These are phyloP conservation scores for Eupithecia subumbrata DNA, from an alignment of 2,888 invertebrate species.

Conservation along the genomic window DNA sequence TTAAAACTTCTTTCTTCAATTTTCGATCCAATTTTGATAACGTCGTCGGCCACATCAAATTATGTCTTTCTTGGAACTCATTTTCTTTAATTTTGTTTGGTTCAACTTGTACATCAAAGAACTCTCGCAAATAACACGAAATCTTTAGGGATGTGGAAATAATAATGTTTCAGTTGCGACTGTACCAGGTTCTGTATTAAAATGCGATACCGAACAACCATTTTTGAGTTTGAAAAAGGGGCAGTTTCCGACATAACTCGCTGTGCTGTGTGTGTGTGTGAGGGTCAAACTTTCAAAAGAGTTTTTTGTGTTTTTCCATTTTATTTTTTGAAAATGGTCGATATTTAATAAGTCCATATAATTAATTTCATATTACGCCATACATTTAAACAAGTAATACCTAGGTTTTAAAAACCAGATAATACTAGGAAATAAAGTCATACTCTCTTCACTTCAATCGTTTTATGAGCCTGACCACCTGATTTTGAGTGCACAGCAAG, in stretches of 20 bases:
- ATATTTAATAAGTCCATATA: neutral
- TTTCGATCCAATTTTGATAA: constrained; percentile 10
- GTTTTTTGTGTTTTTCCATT: neutral
- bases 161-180: constrained; percentile 11
- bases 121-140: constrained; percentile 12
- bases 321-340: neutral
- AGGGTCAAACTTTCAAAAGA: neutral
- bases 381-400: neutral
- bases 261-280: neutral
- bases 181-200: neutral
- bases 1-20: constrained; percentile 3
- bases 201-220: neutral
- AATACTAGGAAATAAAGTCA: neutral
- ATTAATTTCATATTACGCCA: neutral
- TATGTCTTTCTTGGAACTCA: constrained; percentile 1
- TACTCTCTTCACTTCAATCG: neutral
- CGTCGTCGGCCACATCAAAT: neutral
- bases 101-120: constrained; percentile 18
- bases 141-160: constrained; percentile 16
- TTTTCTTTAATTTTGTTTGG: constrained; percentile 12
- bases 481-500: too few species aligned
- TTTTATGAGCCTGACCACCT: neutral
- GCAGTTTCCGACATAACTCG: neutral
- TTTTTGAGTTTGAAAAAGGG: neutral
- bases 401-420: neutral